Evolutionary conservation across 2,888 invertebrate genomes (phyloP), one percentile per base, ranked within the genome.

Genomic region (Hydroisotoma schaefferi): DNA sequence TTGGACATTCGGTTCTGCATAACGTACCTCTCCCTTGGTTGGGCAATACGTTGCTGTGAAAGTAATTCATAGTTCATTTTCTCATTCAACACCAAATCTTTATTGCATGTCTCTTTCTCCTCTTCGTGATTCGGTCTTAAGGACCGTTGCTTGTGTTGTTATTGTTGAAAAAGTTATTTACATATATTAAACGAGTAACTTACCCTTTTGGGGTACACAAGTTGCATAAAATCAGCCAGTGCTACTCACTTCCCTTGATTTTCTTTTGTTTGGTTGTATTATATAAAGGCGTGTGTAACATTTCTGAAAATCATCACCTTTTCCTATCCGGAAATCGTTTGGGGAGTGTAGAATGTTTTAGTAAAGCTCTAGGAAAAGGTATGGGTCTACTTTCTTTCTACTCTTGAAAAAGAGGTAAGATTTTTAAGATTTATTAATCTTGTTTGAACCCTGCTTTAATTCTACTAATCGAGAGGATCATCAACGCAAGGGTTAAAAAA

Each of bases 111-210:
- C 51, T 52, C 22, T 29, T n/a, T n/a, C n/a, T n/a, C n/a, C n/a
- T n/a, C n/a, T n/a, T n/a, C n/a, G n/a, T n/a, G n/a, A n/a, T n/a
- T n/a, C n/a, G n/a, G n/a, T n/a, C n/a, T n/a, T n/a, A n/a, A n/a
- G n/a, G n/a, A n/a, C n/a, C n/a, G n/a, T n/a, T n/a, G 15, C 33
- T 33, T 33, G 33, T 8, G 8, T 33, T 33, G 33, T 33, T 33
- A 33, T 8, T 33, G 56, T 43, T 63, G 59, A 59, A 59, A 63
- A 56, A 59, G 63, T 59, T 63, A 63, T 63, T 63, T 63, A 63
- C 63, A 59, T 53, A 40, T 40, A 53, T 53, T 53, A 53, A 53
- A 53, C 26, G 53, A n/a, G n/a, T n/a, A n/a, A 43, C 25, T 53
- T 33, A 43, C 26, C 20, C 46, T 20, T 3, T 23, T 23, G 20